Conservation (phyloP, 1,140 invertebrate genomes). For the Drosophila repleta region DNA sequence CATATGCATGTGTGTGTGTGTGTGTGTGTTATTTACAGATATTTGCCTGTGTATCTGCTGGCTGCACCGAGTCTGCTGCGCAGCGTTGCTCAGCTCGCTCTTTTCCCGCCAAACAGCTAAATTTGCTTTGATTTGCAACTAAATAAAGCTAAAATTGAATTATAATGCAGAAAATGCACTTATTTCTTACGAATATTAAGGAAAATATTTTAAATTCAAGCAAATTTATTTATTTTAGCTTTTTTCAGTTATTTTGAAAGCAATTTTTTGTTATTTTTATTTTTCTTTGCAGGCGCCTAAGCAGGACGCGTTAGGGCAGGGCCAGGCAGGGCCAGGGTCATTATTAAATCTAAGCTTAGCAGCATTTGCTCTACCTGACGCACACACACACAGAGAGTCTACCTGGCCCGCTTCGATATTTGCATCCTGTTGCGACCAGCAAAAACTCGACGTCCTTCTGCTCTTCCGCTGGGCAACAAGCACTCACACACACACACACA, state of each 20-base stretch:
- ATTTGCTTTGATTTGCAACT: too few relatives aligned
- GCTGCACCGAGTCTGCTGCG: neutral
- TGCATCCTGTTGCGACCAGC: slow-evolving; percentile 71
- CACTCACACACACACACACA: slow-evolving; percentile 3
- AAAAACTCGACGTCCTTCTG: slow-evolving; percentile 68
- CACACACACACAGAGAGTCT: slow-evolving; percentile 24
- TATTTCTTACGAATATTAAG: too few relatives aligned
- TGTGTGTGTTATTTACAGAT: too few relatives aligned
- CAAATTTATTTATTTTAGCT: too few relatives aligned
- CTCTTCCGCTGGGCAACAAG: slow-evolving; percentile 67
- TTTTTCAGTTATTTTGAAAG: too few relatives aligned
- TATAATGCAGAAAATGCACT: too few relatives aligned
- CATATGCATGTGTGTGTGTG: neutral
- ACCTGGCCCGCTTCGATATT: slow-evolving; percentile 50
- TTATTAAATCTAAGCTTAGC: slow-evolving; percentile 10
- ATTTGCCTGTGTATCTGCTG: neutral
- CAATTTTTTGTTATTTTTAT: too few relatives aligned
- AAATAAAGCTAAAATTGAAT: too few relatives aligned
- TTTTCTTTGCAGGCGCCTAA: slow-evolving; percentile 4
- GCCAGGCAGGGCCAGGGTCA: slow-evolving; percentile 31
- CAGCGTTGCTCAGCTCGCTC: neutral
- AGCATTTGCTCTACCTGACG: slow-evolving; percentile 23
- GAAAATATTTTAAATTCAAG: too few relatives aligned
- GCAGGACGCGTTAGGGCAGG: slow-evolving; percentile 34
- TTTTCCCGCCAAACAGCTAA: slow-evolving; percentile 1